Evolutionary conservation across 1,140 invertebrate genomes (phyloP), one percentile per base, ranked within the genome.

Genomic region (Neodiprion virginianus): DNA sequence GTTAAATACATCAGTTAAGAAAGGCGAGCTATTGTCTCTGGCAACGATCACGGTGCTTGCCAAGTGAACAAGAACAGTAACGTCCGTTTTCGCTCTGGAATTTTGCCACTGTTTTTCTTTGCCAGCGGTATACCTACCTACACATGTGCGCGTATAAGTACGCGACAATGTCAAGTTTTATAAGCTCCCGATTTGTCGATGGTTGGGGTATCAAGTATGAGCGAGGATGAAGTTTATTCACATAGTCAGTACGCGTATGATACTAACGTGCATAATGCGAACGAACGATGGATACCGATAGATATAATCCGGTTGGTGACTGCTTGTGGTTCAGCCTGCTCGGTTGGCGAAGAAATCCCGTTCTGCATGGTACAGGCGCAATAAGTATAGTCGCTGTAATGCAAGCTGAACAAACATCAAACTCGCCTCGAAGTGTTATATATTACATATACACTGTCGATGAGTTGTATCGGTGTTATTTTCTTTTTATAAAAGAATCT

Each of bases 1-100:
- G 28, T 40, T 40, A 40, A 40, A 40, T 40, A 40, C 53, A 17
- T 61, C n/a, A 17, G 53, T 61, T 61, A 14, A 61, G 53, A 61
- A 61, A 61, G 3, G 53, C 53, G 11, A 61, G 53, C 8, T 17
- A 61, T 61, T 61, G 53, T 61, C 53, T 61, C n/a, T 61, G 11
- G 53, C 53, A 61, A 61, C 53, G 53, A 14, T 61, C 53, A 14
- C 53, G 8, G 11, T 40, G 28, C 28, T 61, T 61, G 53, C 53
- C 53, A 61, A 61, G 53, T 17, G 53, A 61, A 61, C n/a, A 61
- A 12, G 11, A 17, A 61, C 53, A 11, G 53, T 8, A 61, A 61
- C 11, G 53, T 61, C 53, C 53, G n/a, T 61, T 61, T 61, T 61
- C 53, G 53, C 53, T 61, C 8, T 61, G 53, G 53, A 61, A 61